phyloP scores from a whole-genome alignment of 2,797 vertebrate species.

The Stomatorhinus walkeri region DNA sequence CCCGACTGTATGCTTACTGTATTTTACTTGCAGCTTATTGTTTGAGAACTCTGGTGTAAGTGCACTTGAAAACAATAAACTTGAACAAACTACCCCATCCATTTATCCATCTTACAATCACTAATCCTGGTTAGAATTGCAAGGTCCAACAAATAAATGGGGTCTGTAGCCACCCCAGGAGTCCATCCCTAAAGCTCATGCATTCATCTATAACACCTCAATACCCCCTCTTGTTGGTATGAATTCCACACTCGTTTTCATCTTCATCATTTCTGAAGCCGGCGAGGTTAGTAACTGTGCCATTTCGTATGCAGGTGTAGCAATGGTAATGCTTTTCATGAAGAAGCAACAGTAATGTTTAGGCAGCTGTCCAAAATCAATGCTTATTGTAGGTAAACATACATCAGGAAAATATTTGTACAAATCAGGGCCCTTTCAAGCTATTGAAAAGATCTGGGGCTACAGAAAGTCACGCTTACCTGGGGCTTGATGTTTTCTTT shows the following conservation, averaged over 20 bases:
- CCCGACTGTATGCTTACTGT: neutral
- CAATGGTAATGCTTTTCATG: neutral
- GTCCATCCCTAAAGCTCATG: neutral
- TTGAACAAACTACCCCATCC: neutral
- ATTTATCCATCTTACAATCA: neutral
- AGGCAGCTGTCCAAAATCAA: neutral
- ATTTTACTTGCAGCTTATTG: neutral
- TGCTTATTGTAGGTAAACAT: neutral
- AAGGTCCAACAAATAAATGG: neutral
- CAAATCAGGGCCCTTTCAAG: neutral
- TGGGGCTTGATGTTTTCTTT: neutral
- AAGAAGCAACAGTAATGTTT: neutral
- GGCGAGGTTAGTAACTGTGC: neutral
- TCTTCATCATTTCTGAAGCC: neutral
- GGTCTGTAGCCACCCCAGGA: neutral
- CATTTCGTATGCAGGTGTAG: neutral
- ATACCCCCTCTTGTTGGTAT: neutral
- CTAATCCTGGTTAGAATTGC: neutral
- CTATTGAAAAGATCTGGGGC: neutral
- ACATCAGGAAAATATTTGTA: neutral
- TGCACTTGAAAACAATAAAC: constrained; percentile 4
- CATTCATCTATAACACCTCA: neutral
- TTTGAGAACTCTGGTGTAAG: neutral
- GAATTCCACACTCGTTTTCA: neutral
- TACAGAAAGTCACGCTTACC: neutral